Evolutionary conservation across 2,888 invertebrate genomes (phyloP).

Genomic region (Dicyrtomina minuta): DNA sequence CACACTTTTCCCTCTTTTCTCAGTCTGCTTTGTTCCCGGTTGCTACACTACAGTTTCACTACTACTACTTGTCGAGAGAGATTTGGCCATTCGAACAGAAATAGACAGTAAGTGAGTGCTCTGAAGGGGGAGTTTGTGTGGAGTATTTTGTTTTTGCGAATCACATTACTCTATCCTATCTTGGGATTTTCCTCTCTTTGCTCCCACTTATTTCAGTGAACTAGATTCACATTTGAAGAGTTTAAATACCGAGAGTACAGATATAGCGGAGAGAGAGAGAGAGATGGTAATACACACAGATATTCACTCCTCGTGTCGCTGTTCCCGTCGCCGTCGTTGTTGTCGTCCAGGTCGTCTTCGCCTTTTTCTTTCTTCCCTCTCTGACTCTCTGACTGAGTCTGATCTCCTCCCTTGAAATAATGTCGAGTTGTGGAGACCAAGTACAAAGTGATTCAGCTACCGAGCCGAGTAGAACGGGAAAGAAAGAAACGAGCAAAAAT

Average conservation of each 20-base stretch:
- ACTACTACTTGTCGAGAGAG: neutral
- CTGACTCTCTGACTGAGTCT: neutral
- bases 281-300: neutral
- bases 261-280: no score
- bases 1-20: neutral
- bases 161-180: neutral
- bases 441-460: neutral
- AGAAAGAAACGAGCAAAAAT: conserved; percentile 19
- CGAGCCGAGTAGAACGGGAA: neutral
- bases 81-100: conserved; percentile 12
- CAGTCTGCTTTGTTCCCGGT: no score
- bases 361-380: neutral
- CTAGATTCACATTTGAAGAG: neutral
- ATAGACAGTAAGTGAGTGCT: no score
- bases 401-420: conserved; percentile 1
- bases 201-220: conserved; percentile 12
- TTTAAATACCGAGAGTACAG: neutral
- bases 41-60: neutral
- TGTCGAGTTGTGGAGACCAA: neutral
- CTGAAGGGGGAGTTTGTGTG: no score
- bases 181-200: conserved; percentile 4
- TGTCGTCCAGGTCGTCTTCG: neutral
- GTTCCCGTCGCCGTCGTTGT: neutral
- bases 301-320: conserved; percentile 9
- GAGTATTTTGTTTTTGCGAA: conserved; percentile 4